phyloP scores from a whole-genome alignment of 2,797 vertebrate species.

The Danio kyathit region DNA sequence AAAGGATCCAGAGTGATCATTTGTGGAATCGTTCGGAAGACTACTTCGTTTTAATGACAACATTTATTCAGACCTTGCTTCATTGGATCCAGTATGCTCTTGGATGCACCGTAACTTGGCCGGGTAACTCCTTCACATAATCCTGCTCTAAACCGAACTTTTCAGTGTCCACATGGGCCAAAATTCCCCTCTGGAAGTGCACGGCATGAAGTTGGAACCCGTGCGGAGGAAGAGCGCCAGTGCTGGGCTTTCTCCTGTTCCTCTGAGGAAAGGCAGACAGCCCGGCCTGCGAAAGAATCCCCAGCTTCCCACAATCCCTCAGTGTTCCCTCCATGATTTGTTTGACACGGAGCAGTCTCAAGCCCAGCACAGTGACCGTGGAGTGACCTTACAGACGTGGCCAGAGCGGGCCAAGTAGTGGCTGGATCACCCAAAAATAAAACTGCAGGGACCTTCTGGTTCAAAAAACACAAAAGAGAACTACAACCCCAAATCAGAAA shows the following conservation, averaged over 20 bases:
- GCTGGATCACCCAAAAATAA: conserved; percentile 24
- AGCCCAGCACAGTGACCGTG: conserved; percentile 71
- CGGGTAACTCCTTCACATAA: conserved; percentile 49
- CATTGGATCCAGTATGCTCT: background rate
- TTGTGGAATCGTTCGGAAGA: conserved; percentile 20
- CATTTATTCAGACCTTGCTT: conserved; percentile 1
- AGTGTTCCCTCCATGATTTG: conserved; percentile 76
- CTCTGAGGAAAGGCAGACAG: conserved; percentile 82
- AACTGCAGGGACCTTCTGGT: background rate
- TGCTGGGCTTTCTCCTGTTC: conserved; percentile 60
- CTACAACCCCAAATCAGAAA: too few relatives aligned
- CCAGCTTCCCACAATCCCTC: conserved; percentile 74
- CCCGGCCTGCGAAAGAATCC: conserved; percentile 71
- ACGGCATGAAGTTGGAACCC: conserved; percentile 74
- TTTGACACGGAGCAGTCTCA: conserved; percentile 73
- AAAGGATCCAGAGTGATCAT: conserved; percentile 42
- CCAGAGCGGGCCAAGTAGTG: conserved; percentile 41
- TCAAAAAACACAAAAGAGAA: background rate
- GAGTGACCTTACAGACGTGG: conserved; percentile 74
- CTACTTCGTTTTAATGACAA: conserved; percentile 14
- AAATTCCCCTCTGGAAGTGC: conserved; percentile 72
- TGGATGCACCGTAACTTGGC: conserved; percentile 50
- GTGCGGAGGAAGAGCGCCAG: conserved; percentile 57
- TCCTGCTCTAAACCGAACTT: conserved; percentile 16
- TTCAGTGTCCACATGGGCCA: conserved; percentile 68